Evolutionary conservation across 2,797 vertebrate genomes (phyloP).

Genomic region (Acrossocheilus fasciatus): DNA sequence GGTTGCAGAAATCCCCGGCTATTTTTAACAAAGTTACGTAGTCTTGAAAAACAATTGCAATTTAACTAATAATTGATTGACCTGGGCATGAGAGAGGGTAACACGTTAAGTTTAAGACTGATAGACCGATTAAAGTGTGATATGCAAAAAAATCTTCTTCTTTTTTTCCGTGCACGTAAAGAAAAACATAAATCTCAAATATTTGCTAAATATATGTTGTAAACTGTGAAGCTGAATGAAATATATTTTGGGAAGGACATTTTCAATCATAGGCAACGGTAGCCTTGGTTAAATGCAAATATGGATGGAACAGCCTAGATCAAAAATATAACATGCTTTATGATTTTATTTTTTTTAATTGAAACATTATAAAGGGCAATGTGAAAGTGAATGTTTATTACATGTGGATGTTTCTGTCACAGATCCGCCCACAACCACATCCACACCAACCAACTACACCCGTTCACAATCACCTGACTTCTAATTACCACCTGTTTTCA

Average conservation of each 20-base stretch:
- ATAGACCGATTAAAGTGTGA: not conserved
- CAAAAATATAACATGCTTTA: not conserved
- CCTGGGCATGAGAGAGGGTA: not conserved
- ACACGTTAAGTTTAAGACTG: not conserved
- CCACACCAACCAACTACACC: too few species aligned
- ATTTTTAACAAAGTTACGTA: not conserved
- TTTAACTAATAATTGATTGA: not conserved
- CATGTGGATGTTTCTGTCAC: too few species aligned
- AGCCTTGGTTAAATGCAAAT: not conserved
- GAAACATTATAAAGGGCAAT: not conserved
- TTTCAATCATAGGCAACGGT: not conserved
- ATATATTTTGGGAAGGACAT: not conserved
- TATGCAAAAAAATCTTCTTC: not conserved
- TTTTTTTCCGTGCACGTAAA: not conserved
- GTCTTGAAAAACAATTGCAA: not conserved
- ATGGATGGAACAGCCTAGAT: not conserved
- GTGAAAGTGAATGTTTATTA: too few species aligned
- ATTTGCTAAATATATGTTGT: not conserved
- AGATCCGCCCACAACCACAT: too few species aligned
- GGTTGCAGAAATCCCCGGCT: conserved; percentile 56
- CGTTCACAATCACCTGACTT: too few species aligned
- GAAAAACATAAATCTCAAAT: not conserved
- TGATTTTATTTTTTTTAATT: not conserved
- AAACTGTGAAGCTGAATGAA: too few species aligned
- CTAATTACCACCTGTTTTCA: too few species aligned